Evolutionary conservation across 64 coral and sea anemone species (phyloP), one percentile per base, ranked within the genome.

Genomic region (Cladopsammia gracilis): DNA sequence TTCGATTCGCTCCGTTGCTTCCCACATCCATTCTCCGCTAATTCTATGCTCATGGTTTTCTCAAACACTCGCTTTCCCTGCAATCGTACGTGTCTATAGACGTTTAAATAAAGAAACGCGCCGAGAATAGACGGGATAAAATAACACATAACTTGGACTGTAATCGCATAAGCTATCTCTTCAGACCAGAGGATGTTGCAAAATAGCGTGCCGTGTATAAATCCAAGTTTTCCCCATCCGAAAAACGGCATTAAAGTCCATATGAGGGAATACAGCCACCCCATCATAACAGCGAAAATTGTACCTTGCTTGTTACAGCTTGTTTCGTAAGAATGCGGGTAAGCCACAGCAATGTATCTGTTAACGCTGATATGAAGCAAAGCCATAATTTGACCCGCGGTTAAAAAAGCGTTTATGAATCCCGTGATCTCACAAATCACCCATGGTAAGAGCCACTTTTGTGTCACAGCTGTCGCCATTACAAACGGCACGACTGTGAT

Each of bases 401-500:
- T 99, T 3, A 99, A 58, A 24, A 99, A 99, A n/a, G 98, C 90
- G 23, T 99, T 99, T 11, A 99, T 34, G 50, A 99, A 99, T 4
- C 94, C 98, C 42, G 98, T 96, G 0, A 74, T 76, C 6, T 72
- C 25, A 76, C 98, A 99, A 4, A 96, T n/a, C 11, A 68, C 25
- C 6, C 42, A 51, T 58, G 91, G 82, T 22, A 96, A 66, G 0
- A 65, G 66, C 98, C 94, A 96, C 18, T 73, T 48, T 8, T 88
- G 64, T 6, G 73, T 71, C 12, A 94, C 64, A 18, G 94, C 98
- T 34, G 92, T 90, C 13, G 45, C 24, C 54, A 99, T 91, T 4
- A 99, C 98, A 70, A 99, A 99, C 10, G 98, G 98, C 62, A 99
- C 88, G 18, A 99, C 86, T 51, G 92, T 85, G 25, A 92, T 20